phyloP scores from a whole-genome alignment of 2,888 invertebrate genomes.

The Agrochola lychnidis region DNA sequence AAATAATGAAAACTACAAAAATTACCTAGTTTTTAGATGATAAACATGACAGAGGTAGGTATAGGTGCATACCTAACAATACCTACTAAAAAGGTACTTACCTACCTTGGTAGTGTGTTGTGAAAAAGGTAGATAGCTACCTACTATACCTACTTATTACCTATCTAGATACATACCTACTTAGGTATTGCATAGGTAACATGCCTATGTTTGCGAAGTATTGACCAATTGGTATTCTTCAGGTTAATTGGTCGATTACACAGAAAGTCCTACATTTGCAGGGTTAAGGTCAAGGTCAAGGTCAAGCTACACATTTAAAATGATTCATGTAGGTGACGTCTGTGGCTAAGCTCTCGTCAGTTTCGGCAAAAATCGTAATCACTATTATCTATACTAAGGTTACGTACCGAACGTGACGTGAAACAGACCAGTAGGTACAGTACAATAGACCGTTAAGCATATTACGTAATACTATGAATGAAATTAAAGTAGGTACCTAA shows the following conservation, averaged over 20 bases:
- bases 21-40: neutral
- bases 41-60: neutral
- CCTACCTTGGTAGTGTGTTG: neutral
- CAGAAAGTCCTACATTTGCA: conserved; percentile 47
- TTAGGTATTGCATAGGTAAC: conserved; percentile 28
- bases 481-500: conserved; percentile 44
- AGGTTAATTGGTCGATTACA: conserved; percentile 47
- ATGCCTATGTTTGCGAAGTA: conserved; percentile 30
- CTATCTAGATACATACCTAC: conserved; percentile 12
- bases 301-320: conserved; percentile 60
- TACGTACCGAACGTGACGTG: conserved; percentile 53
- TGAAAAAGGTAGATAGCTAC: neutral
- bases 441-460: conserved; percentile 59
- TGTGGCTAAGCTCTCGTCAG: conserved; percentile 1
- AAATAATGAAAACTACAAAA: neutral
- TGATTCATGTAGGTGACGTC: conserved; percentile 29
- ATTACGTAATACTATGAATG: conserved; percentile 58
- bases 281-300: conserved; percentile 76
- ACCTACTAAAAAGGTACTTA: neutral
- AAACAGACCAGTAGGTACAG: conserved; percentile 44
- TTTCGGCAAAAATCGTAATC: conserved; percentile 45
- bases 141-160: neutral
- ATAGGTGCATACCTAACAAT: neutral
- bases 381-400: conserved; percentile 39
- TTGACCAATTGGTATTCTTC: conserved; percentile 51